Base-by-base conservation (phyloP, 2,888 invertebrate species). In the Acanthopleura granulata region DNA sequence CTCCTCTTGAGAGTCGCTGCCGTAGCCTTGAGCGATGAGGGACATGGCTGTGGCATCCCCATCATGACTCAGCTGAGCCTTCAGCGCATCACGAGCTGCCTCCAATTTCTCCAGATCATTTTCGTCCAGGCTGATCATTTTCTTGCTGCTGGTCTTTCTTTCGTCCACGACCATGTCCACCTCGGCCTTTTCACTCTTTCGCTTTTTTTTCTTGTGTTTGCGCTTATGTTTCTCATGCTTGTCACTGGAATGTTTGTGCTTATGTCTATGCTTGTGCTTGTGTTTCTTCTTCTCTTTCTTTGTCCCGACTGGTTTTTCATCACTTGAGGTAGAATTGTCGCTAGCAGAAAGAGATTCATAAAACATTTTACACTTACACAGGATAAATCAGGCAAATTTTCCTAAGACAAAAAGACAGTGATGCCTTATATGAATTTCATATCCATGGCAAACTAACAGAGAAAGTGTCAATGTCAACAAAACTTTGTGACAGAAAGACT, bases 221-320 rank as follows among this genome's bases (percentile, higher is more conserved):
- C 84, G 85, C 74, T 86, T 87, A 77, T 89, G 87, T 72, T 85
- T 82, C 74, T 89, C 88, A 71, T 84, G 84, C 77, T 84, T 82
- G 30, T 78, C 49, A 74, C 78, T 75, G 14, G 74, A 69, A 83
- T 92, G 92, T 86, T 93, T 93, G 83, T 92, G 92, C 80, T 93
- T 93, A 84, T 93, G 93, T 90, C 95, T 95, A 88, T 94, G 93
- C 80, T 87, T 87, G 74, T 86, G 85, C 72, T 84, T 84, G 73
- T 83, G 79, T 74, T 87, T 88, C 27, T 84, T 87, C 75, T 87
- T 88, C 74, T 89, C 84, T 51, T 76, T 78, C 16, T 73, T 75
- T 16, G 75, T 70, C 22, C 75, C 78, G 50, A 27, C 16, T 27
- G 25, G 22, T 16, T 27, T 27, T 66, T 78, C 82, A 16, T 84